Percentiles rank a stretch among this genome's conserved stretches.
Evolutionary conservation across 2,888 invertebrate genomes (phyloP).

Genomic region (Conops quadrifasciatus): DNA sequence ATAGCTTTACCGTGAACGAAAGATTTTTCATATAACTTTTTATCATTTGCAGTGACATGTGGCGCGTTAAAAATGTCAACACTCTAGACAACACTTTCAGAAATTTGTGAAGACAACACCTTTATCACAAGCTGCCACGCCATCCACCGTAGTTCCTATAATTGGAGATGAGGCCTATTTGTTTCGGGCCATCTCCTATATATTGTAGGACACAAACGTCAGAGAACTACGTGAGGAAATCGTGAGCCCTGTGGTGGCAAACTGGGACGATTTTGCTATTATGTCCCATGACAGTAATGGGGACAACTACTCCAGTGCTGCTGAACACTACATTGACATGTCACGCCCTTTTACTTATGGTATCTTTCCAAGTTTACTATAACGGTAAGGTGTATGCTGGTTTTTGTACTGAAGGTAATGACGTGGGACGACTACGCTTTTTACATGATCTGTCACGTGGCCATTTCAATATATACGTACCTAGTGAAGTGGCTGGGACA

Average conservation of each 20-base stretch:
- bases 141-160: constrained; percentile 16
- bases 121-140: constrained; percentile 44
- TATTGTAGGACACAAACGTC: not conserved
- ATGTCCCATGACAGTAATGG: not conserved
- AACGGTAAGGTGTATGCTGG: not conserved
- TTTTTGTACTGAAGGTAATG: no score
- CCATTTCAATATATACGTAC: no score
- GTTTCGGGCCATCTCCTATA: not conserved
- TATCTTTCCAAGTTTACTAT: not conserved
- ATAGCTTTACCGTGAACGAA: no score
- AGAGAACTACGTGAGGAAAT: not conserved
- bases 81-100: no score
- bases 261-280: not conserved
- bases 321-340: not conserved
- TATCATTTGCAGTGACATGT: no score
- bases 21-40: no score
- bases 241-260: not conserved
- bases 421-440: no score
- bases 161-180: not conserved
- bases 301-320: not conserved
- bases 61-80: no score
- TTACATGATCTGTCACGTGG: no score
- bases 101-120: no score
- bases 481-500: no score
- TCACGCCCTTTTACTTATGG: not conserved